These are phyloP conservation scores for Pachyuromys duprasi DNA, from an alignment of 2,797 vertebrate species.

Conservation along the genomic window DNA sequence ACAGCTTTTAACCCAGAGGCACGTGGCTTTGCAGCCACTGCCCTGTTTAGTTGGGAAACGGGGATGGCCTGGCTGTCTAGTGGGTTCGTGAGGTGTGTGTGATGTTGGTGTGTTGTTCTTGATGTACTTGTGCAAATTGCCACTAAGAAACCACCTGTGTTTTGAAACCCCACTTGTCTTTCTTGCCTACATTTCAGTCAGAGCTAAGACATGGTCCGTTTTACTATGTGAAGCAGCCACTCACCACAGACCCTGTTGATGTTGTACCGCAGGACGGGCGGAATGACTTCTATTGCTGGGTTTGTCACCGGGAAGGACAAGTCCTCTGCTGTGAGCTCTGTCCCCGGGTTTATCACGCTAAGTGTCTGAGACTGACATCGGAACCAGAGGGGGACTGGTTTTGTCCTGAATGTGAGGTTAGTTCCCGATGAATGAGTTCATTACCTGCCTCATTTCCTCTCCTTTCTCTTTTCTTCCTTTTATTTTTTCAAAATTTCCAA, in stretches of 20 bases:
- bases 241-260: slow-evolving; percentile 99
- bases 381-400: slow-evolving; percentile 99
- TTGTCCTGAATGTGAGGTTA: slow-evolving; percentile 98
- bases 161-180: slow-evolving; percentile 97
- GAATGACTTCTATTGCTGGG: slow-evolving; percentile 99
- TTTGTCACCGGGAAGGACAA: slow-evolving; percentile 99
- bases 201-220: slow-evolving; percentile 99
- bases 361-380: slow-evolving; percentile 99
- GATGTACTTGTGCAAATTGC: slow-evolving; percentile 77
- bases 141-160: slow-evolving; percentile 90
- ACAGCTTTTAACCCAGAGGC: background rate
- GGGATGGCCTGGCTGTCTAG: slow-evolving; percentile 1
- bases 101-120: slow-evolving; percentile 82
- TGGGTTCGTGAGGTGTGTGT: slow-evolving; percentile 79
- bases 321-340: slow-evolving; percentile 99
- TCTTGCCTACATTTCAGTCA: slow-evolving; percentile 99
- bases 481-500: slow-evolving; percentile 39
- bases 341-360: slow-evolving; percentile 99
- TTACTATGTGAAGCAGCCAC: slow-evolving; percentile 99
- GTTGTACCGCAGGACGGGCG: slow-evolving; percentile 99
- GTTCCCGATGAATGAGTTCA: slow-evolving; percentile 82
- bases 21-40: background rate
- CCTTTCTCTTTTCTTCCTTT: slow-evolving; percentile 65
- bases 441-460: slow-evolving; percentile 70
- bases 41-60: background rate